Percentiles rank a stretch among this genome's conserved stretches.
phyloP scores from a whole-genome alignment of 2,797 vertebrate species.

The Myotis myotis region DNA sequence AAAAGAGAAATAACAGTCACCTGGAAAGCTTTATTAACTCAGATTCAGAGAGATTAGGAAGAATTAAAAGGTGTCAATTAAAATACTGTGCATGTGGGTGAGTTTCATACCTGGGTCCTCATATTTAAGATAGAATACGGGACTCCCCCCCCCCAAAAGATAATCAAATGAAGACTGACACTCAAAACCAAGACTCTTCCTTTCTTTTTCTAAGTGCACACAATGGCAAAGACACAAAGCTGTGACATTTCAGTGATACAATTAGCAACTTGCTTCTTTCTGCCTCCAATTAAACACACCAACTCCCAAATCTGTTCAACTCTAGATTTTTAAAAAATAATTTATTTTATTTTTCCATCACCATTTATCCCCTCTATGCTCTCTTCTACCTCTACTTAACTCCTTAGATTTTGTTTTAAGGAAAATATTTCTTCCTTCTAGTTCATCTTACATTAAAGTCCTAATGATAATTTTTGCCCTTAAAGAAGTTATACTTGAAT shows the following conservation, averaged over 20 bases:
- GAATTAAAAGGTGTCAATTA: not conserved
- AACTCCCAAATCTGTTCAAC: not conserved
- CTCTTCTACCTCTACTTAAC: not conserved
- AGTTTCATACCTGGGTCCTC: not conserved
- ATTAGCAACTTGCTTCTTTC: not conserved
- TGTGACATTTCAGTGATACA: not conserved
- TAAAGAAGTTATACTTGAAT: not conserved
- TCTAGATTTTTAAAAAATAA: too few species aligned
- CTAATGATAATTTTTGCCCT: not conserved
- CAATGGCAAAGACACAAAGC: not conserved
- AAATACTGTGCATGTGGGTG: not conserved
- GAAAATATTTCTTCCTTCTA: slow-evolving; percentile 24
- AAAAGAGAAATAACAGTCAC: not conserved
- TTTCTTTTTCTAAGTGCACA: not conserved
- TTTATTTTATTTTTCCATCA: too few species aligned
- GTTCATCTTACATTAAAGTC: not conserved
- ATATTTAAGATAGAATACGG: not conserved
- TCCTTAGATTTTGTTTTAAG: not conserved
- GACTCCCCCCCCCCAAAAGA: not conserved
- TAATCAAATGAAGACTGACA: not conserved
- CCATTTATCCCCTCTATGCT: too few species aligned
- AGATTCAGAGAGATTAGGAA: not conserved
- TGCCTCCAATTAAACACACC: not conserved
- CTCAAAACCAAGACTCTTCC: not conserved
- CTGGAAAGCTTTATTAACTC: not conserved